Evolutionary conservation across 2,797 vertebrate species (phyloP), one percentile per base, ranked within the genome.

Genomic region (Fratercula arctica): DNA sequence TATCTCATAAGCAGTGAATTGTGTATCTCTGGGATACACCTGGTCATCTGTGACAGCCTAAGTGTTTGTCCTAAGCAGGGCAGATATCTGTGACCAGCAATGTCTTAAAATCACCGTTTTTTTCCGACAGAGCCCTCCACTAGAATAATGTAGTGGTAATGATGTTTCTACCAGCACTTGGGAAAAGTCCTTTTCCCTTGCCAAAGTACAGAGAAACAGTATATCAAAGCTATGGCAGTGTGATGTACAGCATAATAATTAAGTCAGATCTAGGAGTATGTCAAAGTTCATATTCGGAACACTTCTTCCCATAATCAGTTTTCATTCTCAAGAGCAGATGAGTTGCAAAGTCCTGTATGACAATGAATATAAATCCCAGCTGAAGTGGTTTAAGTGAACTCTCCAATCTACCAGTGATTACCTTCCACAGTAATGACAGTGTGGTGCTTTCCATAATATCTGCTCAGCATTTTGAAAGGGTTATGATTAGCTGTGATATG

Each of bases 401-500:
- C 60, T 87, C 76, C 83, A 93, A 13, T 74, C 29, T 56, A 33
- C 60, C 95, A 66, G 43, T 25, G 18, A 92, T 91, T 66, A 90
- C 90, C 74, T 90, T 85, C 67, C 25, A 4, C 61, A 57, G 59
- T 33, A 90, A 91, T 33, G 43, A 50, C 70, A 85, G 24, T 9
- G 31, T 21, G 60, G 68, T 59, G 63, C 41, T 64, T 85, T 69
- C 78, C 59, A 1, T 74, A 46, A 39, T 85, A 91, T 50, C 70
- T 12, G 26, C 88, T 85, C 77, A 77, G 94, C 13, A 2, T 86
- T 95, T 78, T 39, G 60, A 29, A 85, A 88, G 87, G 83, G 54
- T 53, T 93, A 20, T 90, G 96, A 95, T 96, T 68, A 96, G 95
- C 87, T 95, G 95, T 28, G 82, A 85, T 73, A n/a, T 37, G 89